These are phyloP conservation scores for Drosophila lowei DNA, from an alignment of 1,140 invertebrate genomes.

Conservation along the genomic window DNA sequence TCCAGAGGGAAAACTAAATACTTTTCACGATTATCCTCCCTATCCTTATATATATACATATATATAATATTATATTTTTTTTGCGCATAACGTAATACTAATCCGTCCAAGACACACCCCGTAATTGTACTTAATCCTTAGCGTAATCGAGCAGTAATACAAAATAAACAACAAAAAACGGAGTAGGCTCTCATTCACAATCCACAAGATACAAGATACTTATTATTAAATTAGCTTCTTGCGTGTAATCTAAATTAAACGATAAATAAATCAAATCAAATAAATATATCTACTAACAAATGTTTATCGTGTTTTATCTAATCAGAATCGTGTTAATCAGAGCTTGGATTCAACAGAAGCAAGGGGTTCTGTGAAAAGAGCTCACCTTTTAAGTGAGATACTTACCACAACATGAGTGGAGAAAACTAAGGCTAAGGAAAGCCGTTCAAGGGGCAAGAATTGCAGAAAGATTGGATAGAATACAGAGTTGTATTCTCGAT, in stretches of 20 bases:
- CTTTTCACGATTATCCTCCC: slow-evolving; percentile 16
- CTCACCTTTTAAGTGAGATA: too few species aligned
- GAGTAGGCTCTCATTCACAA: neutral
- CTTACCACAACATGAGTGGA: too few species aligned
- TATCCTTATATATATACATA: too few species aligned
- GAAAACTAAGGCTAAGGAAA: too few species aligned
- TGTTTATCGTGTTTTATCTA: neutral
- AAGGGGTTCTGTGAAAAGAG: too few species aligned
- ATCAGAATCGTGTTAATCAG: too few species aligned
- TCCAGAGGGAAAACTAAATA: slow-evolving; percentile 1
- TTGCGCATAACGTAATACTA: slow-evolving; percentile 43
- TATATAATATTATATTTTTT: slow-evolving; percentile 15
- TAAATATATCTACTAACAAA: slow-evolving; percentile 48
- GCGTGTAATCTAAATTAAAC: slow-evolving; percentile 18
- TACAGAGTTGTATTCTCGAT: too few species aligned
- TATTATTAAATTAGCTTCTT: slow-evolving; percentile 26
- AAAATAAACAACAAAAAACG: slow-evolving; percentile 13
- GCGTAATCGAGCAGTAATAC: slow-evolving; percentile 25
- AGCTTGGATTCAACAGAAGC: too few species aligned
- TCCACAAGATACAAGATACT: slow-evolving; percentile 9
- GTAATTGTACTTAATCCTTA: slow-evolving; percentile 24
- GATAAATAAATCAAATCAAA: slow-evolving; percentile 33
- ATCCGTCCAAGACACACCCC: slow-evolving; percentile 44
- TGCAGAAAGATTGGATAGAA: too few species aligned
- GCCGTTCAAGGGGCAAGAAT: too few species aligned